Conservation (phyloP, 2,797 vertebrate species). For the Limnodromus scolopaceus region DNA sequence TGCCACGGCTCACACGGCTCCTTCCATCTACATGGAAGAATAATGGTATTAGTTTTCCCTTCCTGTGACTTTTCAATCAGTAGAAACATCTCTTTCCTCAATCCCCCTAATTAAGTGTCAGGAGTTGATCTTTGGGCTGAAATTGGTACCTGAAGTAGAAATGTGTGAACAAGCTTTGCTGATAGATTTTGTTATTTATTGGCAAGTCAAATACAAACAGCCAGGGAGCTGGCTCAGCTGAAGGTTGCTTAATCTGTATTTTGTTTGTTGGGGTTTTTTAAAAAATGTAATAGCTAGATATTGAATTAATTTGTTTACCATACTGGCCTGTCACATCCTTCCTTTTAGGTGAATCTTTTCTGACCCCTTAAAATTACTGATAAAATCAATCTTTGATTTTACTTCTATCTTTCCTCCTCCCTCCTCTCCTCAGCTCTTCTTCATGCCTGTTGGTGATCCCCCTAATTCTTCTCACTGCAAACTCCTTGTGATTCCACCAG, state of each 20-base stretch:
- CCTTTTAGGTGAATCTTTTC: not conserved
- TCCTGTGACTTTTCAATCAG: constrained; percentile 10
- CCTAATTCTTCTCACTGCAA: not conserved
- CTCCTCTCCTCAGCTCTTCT: not conserved
- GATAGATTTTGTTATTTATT: constrained; percentile 15
- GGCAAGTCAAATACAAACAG: not conserved
- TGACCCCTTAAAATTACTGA: not conserved
- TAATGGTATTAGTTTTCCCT: not conserved
- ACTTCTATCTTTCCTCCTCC: not conserved
- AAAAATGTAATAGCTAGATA: not conserved
- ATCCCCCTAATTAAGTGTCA: constrained; percentile 1
- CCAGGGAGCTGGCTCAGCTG: not conserved
- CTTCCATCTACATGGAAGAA: not conserved
- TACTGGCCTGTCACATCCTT: not conserved
- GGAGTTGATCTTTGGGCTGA: constrained; percentile 26
- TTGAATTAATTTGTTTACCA: not conserved
- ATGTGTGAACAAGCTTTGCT: constrained; percentile 33
- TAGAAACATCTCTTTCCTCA: not conserved
- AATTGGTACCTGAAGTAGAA: constrained; percentile 13
- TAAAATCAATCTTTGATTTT: not conserved
- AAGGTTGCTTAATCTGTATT: not conserved
- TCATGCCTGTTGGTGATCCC: not conserved
- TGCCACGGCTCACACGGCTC: not conserved
- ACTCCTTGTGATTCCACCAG: not conserved
- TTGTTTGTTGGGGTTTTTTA: not conserved